Base-by-base conservation (phyloP, 2,888 invertebrate genomes). In the Aporophyla nigra region DNA sequence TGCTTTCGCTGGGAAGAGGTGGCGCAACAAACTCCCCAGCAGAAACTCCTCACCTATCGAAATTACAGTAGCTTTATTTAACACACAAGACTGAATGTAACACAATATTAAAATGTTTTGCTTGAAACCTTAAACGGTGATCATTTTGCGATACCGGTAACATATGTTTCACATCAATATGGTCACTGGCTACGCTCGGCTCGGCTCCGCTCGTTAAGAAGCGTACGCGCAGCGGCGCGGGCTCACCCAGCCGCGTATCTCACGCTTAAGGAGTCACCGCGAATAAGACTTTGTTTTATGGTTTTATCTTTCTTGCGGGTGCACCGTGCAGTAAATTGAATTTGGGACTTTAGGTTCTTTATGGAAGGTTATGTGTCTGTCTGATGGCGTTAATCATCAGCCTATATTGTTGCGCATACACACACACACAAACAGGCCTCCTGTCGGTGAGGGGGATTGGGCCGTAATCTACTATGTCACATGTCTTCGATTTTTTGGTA, bases 91-190 rank as follows among this genome's bases (percentile, higher is more conserved):
- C 16, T 59, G 53, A 24, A 76, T 59, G 49, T 33, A 80, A 80
- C n/a, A 49, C 12, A 54, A 76, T 76, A 61, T 61, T n/a, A 49
- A 72, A 82, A 61, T 7, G 51, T 54, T 74, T 71, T 51, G 68
- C 43, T 70, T 68, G 82, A 70, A 76, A 86, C 65, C 19, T 75
- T 74, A 85, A 71, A 61, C 56, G 56, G 40, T 21, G 73, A 87
- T 87, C 71, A 56, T 76, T 84, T 67, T 58, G 69, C 65, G 75
- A 87, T 84, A 84, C 71, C 46, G 7, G 49, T 63, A 71, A 84
- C 87, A 84, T 76, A 77, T 86, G 86, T 83, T 87, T 72, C 49
- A 54, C 68, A 78, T 86, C 65, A 78, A 74, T 62, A 78, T 71
- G 77, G 65, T 33, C 59, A 70, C 65, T 83, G 71, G 69, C 46